These are phyloP conservation scores for Sebastes hopkinsi DNA, from an alignment of 2,797 vertebrate genomes.

Conservation along the genomic window DNA sequence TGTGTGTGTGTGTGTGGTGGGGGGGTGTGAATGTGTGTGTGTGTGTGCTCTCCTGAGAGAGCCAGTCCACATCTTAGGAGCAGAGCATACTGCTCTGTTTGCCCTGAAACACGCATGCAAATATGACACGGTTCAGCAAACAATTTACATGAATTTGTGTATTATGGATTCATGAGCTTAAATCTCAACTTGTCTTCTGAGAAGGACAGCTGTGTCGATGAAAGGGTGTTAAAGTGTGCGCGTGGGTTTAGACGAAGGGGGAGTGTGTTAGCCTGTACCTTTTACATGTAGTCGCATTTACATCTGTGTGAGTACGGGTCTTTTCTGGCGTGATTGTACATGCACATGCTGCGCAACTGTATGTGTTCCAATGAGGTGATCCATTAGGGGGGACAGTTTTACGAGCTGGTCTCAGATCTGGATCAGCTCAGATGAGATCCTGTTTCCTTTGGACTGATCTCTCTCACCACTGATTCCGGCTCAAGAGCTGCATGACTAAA, in stretches of 20 bases:
- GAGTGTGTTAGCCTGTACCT: background rate
- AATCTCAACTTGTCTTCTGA: slow-evolving; percentile 56
- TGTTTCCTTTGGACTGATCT: slow-evolving; percentile 77
- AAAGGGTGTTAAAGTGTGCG: slow-evolving; percentile 41
- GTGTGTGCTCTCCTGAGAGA: slow-evolving; percentile 70
- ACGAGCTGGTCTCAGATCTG: slow-evolving; percentile 76
- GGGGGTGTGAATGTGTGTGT: slow-evolving; percentile 35
- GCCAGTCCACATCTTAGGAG: slow-evolving; percentile 76
- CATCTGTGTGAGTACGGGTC: slow-evolving; percentile 10
- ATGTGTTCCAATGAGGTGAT: slow-evolving; percentile 58
- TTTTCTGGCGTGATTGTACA: slow-evolving; percentile 12
- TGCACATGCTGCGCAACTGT: slow-evolving; percentile 22
- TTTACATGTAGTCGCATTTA: slow-evolving; percentile 5
- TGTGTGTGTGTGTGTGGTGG: background rate
- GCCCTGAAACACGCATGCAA: slow-evolving; percentile 68
- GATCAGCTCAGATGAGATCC: slow-evolving; percentile 76
- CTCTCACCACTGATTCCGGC: slow-evolving; percentile 74
- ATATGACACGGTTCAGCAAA: slow-evolving; percentile 74
- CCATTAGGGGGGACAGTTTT: slow-evolving; percentile 79
- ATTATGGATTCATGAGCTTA: slow-evolving; percentile 74
- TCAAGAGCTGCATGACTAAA: slow-evolving; percentile 79
- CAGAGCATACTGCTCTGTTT: slow-evolving; percentile 65
- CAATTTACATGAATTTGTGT: slow-evolving; percentile 74
- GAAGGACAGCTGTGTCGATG: slow-evolving; percentile 58
- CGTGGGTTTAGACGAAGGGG: background rate